A percentile compares a stretch with the other conserved stretches of the same genome.
Evolutionary conservation across 2,888 invertebrate species (phyloP).

Genomic region (Meiosimyza platycephala): DNA sequence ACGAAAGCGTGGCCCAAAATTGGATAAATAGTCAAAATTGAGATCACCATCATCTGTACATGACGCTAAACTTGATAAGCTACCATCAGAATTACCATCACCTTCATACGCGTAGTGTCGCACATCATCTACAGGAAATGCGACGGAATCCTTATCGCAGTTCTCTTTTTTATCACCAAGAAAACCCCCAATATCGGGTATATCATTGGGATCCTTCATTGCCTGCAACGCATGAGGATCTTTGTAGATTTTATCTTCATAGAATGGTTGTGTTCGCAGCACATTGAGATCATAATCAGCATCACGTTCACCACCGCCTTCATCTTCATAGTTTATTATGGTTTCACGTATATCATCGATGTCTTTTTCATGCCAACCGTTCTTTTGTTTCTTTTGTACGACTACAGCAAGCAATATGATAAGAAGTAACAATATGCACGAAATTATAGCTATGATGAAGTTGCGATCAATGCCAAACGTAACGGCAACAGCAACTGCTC

Average conservation of each 20-base stretch:
- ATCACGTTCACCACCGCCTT: slow-evolving; percentile 98
- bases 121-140: slow-evolving; percentile 94
- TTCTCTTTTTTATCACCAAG: slow-evolving; percentile 89
- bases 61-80: slow-evolving; percentile 91
- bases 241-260: slow-evolving; percentile 67
- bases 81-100: slow-evolving; percentile 92
- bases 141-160: slow-evolving; percentile 91
- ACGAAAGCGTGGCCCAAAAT: slow-evolving; percentile 95
- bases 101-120: slow-evolving; percentile 98
- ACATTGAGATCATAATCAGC: slow-evolving; percentile 71
- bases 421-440: slow-evolving; percentile 82
- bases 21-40: slow-evolving; percentile 93
- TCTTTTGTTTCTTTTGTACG: slow-evolving; percentile 87
- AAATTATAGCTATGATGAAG: slow-evolving; percentile 89
- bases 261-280: slow-evolving; percentile 65
- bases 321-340: slow-evolving; percentile 97
- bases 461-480: slow-evolving; percentile 88
- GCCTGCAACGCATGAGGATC: slow-evolving; percentile 62
- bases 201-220: slow-evolving; percentile 69
- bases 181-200: slow-evolving; percentile 89
- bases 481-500: slow-evolving; percentile 79
- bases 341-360: slow-evolving; percentile 97
- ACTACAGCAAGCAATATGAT: slow-evolving; percentile 90
- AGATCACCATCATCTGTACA: slow-evolving; percentile 93
- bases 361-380: slow-evolving; percentile 89